Evolutionary conservation across 2,113 vertebrate species (phyloP).

Genomic region (Leucoraja erinaceus): DNA sequence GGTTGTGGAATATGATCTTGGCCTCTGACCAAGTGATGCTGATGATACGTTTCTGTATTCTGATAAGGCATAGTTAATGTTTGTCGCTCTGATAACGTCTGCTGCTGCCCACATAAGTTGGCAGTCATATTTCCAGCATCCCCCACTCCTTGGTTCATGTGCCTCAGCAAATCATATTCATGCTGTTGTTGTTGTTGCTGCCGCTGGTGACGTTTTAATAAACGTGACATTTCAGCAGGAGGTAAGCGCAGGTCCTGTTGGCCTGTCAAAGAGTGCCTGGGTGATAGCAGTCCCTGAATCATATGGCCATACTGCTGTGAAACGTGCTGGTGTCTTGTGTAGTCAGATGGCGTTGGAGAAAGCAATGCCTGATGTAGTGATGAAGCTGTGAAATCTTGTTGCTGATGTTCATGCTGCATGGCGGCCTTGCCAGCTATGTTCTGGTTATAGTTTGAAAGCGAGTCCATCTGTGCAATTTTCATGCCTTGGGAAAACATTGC

Average conservation of each 20-base stretch:
- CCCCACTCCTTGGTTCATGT: conserved; percentile 78
- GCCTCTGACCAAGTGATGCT: conserved; percentile 78
- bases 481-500: conserved; percentile 23
- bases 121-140: conserved; percentile 56
- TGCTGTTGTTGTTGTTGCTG: conserved; percentile 66
- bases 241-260: conserved; percentile 83
- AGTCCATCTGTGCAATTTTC: conserved; percentile 35
- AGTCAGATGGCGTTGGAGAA: conserved; percentile 86
- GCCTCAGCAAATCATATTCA: conserved; percentile 70
- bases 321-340: conserved; percentile 62
- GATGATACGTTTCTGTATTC: conserved; percentile 55
- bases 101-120: conserved; percentile 47
- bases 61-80: conserved; percentile 58
- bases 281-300: conserved; percentile 90
- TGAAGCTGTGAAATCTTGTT: conserved; percentile 68
- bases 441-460: conserved; percentile 18
- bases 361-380: conserved; percentile 92
- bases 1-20: conserved; percentile 64
- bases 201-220: conserved; percentile 73
- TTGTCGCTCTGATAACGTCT: conserved; percentile 61
- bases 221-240: conserved; percentile 78
- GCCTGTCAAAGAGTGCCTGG: conserved; percentile 87
- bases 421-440: background rate
- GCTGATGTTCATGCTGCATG: conserved; percentile 49
- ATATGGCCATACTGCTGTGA: conserved; percentile 83